Conservation (phyloP, 2,113 vertebrate species). For the Pontoporia blainvillei region DNA sequence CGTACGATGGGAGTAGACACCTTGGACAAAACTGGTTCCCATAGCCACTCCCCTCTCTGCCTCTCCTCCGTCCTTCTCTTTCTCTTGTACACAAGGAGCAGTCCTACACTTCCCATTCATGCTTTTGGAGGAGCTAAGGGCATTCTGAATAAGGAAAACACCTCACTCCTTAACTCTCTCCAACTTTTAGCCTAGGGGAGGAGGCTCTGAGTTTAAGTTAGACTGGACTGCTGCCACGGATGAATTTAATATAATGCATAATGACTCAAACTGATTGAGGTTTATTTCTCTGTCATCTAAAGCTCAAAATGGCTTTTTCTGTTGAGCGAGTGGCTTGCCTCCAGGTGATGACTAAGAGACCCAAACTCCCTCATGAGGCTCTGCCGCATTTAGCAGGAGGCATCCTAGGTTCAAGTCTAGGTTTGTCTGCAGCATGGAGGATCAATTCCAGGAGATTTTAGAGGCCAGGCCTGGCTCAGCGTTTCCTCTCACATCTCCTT, state of each 20-base stretch:
- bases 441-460: not conserved
- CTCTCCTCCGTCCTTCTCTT: not conserved
- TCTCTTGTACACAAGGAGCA: not conserved
- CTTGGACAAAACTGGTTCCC: not conserved
- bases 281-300: conserved; percentile 5
- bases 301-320: not conserved
- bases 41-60: not conserved
- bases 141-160: not conserved
- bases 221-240: conserved; percentile 14
- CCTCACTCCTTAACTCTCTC: not conserved
- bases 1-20: not conserved
- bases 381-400: not conserved
- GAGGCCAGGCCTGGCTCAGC: not conserved
- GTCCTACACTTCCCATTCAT: not conserved
- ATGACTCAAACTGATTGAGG: conserved; percentile 3
- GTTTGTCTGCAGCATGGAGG: not conserved
- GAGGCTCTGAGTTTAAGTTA: not conserved
- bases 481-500: not conserved
- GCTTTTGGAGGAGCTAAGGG: not conserved
- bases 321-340: not conserved
- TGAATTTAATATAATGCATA: conserved; percentile 4
- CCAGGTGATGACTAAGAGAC: not conserved
- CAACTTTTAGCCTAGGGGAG: not conserved
- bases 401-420: not conserved
- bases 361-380: not conserved